Evolutionary conservation across 2,888 invertebrate genomes (phyloP).

Genomic region (Danaus chrysippus): DNA sequence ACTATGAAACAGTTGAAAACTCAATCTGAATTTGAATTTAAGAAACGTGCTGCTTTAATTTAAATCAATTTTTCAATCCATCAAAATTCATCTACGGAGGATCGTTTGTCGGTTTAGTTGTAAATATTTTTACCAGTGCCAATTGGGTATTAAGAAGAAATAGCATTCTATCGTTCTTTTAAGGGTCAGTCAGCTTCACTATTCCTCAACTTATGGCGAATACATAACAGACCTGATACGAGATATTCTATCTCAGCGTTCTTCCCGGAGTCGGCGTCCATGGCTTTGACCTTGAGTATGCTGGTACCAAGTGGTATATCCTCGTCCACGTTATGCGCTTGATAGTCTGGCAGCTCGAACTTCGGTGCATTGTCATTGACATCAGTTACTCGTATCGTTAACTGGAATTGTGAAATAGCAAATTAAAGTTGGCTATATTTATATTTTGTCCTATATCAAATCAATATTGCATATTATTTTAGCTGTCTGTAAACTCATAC

Average conservation of each 20-base stretch:
- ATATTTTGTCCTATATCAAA: not conserved
- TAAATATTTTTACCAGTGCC: no score
- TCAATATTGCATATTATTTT: not conserved
- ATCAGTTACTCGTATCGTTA: conserved; percentile 96
- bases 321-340: conserved; percentile 97
- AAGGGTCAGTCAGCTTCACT: no score
- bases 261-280: conserved; percentile 95
- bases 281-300: conserved; percentile 96
- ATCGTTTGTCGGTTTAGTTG: no score
- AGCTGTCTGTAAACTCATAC: not conserved
- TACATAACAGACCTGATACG: conserved; percentile 76
- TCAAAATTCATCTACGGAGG: no score
- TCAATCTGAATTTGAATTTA: no score
- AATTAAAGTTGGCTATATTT: not conserved
- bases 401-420: conserved; percentile 72
- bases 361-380: conserved; percentile 98
- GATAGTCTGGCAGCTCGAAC: conserved; percentile 97
- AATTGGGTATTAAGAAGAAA: no score
- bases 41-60: no score
- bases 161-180: no score
- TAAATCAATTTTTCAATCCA: no score
- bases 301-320: conserved; percentile 95
- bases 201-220: not conserved
- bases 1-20: no score
- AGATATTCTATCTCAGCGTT: conserved; percentile 97